Conservation (phyloP, 2,113 vertebrate genomes). For the Pterocles burchelli region DNA sequence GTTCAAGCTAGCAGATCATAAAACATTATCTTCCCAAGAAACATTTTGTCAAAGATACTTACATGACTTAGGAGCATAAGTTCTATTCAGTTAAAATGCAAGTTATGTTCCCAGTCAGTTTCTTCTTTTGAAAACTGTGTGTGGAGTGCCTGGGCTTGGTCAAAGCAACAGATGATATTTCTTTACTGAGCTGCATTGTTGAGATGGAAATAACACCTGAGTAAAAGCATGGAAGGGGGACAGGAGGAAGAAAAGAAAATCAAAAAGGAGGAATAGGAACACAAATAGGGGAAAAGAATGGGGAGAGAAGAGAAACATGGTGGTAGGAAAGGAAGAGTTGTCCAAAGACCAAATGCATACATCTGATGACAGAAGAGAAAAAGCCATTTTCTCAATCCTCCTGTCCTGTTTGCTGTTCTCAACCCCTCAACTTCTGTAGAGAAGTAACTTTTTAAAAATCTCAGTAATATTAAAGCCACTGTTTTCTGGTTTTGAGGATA, state of each 20-base stretch:
- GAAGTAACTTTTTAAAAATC: neutral
- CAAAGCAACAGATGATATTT: neutral
- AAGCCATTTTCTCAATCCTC: neutral
- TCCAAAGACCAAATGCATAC: neutral
- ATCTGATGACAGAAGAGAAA: neutral
- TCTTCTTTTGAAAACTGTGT: neutral
- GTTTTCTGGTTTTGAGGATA: neutral
- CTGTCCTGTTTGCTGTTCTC: neutral
- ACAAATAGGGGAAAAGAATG: neutral
- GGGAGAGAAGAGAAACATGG: neutral
- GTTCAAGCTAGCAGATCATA: neutral
- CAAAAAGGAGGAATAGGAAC: neutral
- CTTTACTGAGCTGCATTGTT: neutral
- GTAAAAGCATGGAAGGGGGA: neutral
- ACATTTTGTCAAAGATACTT: neutral
- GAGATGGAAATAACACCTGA: neutral
- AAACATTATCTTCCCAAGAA: neutral
- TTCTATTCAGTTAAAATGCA: neutral
- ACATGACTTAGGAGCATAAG: neutral
- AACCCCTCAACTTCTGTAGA: neutral
- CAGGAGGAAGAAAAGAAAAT: neutral
- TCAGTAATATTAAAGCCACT: accelerated
- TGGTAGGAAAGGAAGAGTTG: neutral
- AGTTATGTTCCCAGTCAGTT: neutral
- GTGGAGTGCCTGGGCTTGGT: neutral